Conservation (phyloP, 2,797 vertebrate species). For the Cuculus canorus region DNA sequence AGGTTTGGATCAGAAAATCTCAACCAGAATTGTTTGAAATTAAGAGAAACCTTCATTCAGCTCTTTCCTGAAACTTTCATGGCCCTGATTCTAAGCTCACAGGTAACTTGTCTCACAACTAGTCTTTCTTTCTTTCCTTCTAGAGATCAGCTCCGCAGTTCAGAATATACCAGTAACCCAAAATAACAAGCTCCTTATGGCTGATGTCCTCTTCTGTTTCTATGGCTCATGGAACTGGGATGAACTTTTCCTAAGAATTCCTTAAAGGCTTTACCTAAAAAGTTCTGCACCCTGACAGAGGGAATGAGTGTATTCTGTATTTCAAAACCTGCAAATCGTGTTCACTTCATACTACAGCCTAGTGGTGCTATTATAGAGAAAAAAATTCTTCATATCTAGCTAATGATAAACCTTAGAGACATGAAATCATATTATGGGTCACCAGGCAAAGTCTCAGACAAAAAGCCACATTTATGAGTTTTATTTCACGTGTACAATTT, state of each 20-base stretch:
- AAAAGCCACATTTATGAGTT: fast-evolving
- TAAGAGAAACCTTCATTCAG: neutral
- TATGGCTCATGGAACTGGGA: neutral
- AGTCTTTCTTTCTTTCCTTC: neutral
- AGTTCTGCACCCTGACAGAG: neutral
- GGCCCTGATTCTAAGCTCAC: neutral
- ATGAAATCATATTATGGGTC: neutral
- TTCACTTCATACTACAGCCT: neutral
- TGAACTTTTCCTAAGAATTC: neutral
- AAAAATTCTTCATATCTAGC: neutral
- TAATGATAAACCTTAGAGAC: neutral
- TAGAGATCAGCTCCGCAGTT: neutral
- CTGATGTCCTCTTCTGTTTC: neutral
- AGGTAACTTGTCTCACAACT: neutral
- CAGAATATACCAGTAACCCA: neutral
- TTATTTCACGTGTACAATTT: neutral
- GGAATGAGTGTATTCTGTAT: neutral
- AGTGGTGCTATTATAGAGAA: neutral
- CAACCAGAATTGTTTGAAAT: neutral
- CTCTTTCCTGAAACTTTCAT: neutral
- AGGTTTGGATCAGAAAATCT: neutral
- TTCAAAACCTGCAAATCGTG: neutral
- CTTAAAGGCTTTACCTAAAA: neutral
- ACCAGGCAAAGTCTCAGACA: neutral
- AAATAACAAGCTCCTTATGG: neutral